Evolutionary conservation across 2,113 vertebrate genomes (phyloP).

Genomic region (Amazona guildingii): DNA sequence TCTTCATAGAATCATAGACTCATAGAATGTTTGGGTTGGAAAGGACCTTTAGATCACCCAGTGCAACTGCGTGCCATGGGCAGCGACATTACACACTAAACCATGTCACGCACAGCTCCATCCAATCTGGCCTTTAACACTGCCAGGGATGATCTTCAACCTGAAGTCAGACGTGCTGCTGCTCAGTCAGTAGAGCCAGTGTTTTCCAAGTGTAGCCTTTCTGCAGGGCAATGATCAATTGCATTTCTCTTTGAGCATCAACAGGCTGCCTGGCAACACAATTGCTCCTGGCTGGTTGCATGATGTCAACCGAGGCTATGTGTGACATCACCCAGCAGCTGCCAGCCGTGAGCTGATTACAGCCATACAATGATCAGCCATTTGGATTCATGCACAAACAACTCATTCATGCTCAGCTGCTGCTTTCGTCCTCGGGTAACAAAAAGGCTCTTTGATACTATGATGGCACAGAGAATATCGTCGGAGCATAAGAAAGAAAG

Average conservation of each 20-base stretch:
- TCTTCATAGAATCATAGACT: not conserved
- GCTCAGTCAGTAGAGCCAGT: not conserved
- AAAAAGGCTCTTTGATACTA: constrained; percentile 1
- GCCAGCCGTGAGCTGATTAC: not conserved
- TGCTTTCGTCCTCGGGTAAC: not conserved
- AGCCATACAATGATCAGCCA: not conserved
- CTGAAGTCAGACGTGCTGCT: not conserved
- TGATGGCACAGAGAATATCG: not conserved
- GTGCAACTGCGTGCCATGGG: not conserved
- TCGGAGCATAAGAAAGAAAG: not conserved
- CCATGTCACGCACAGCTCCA: not conserved
- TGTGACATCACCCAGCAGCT: constrained; percentile 41
- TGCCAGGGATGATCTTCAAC: not conserved
- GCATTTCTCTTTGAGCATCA: not conserved
- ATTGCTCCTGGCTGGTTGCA: not conserved
- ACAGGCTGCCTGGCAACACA: not conserved
- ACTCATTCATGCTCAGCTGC: constrained; percentile 29
- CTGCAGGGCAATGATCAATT: not conserved
- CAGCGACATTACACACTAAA: not conserved
- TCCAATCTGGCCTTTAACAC: not conserved
- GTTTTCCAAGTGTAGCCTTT: not conserved
- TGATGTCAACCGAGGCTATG: not conserved
- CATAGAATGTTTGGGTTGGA: not conserved
- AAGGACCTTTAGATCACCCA: not conserved
- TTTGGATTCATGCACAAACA: not conserved